A percentile compares a stretch with the other conserved stretches of the same genome.
Conservation (phyloP, 2,797 vertebrate genomes). For the Thunnus albacares region DNA sequence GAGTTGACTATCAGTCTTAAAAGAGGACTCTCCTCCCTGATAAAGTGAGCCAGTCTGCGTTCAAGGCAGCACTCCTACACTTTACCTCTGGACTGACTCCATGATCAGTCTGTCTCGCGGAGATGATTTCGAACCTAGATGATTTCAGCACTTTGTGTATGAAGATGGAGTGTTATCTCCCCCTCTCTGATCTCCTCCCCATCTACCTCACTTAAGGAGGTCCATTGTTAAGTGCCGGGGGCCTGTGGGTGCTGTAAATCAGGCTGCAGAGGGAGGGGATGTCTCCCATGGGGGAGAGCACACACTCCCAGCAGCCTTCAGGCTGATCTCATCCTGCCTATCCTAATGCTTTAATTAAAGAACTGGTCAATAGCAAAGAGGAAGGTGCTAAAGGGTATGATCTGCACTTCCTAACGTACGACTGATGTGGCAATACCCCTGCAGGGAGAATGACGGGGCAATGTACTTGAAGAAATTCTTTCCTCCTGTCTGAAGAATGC, state of each 20-base stretch:
- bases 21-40: conserved; percentile 58
- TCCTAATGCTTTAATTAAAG: conserved; percentile 83
- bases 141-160: conserved; percentile 83
- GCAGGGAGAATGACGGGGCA: conserved; percentile 46
- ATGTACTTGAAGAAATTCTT: conserved; percentile 42
- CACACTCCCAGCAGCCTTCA: conserved; percentile 81
- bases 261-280: conserved; percentile 81
- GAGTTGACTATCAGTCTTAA: conserved; percentile 62
- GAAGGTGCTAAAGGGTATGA: conserved; percentile 76
- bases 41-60: conserved; percentile 60
- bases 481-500: conserved; percentile 30
- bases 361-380: conserved; percentile 79
- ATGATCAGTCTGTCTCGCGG: conserved; percentile 71
- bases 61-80: conserved; percentile 71
- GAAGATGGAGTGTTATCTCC: conserved; percentile 84
- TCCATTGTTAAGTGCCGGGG: conserved; percentile 87
- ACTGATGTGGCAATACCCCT: conserved; percentile 57
- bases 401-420: conserved; percentile 48
- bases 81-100: conserved; percentile 70
- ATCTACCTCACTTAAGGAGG: conserved; percentile 85
- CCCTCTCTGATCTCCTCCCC: conserved; percentile 79
- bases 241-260: conserved; percentile 88
- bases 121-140: conserved; percentile 79
- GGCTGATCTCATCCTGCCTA: conserved; percentile 83
- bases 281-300: conserved; percentile 80